Evolutionary conservation across 2,888 invertebrate species (phyloP), one percentile per base, ranked within the genome.

Genomic region (Oscheius sp.): DNA sequence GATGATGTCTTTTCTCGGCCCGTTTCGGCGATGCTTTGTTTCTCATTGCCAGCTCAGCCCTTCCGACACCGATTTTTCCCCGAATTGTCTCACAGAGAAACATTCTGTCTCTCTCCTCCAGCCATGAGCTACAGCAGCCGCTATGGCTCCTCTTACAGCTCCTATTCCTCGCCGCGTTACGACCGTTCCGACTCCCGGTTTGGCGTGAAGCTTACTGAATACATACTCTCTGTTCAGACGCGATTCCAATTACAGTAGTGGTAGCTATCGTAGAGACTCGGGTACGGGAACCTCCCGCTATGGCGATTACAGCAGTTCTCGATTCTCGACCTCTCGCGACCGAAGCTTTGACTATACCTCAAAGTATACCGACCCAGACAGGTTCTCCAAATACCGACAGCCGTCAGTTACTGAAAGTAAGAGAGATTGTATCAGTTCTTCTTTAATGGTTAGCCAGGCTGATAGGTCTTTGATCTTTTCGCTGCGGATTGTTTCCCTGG

Each of bases 381-480:
- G 57, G 37, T 70, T 55, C 59, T 58, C 58, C 21, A 70, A 70
- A 42, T 70, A 70, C 32, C 53, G 70, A 7, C 59, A 53, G 53
- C 10, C 53, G 1, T 68, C 55, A 2, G 50, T 68, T 4, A n/a
- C 13, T n/a, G 55, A 68, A 53, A 68, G 68, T 68, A 35, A 42
- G 68, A 21, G 21, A 21, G 21, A 21, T 21, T 21, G 21, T 21
- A 21, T 21, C 21, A 21, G 21, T 21, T 21, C 21, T 21, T 21
- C 21, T 21, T 21, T 21, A 21, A 21, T 21, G 21, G 21, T 21
- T 21, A 21, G 21, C 21, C 21, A 21, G 21, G 21, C 21, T 21
- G 21, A 21, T 21, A 21, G 21, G 21, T 21, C 21, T 21, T 21
- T 21, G 21, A 21, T 21, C 21, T 21, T 21, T 21, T 21, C 21